Percentiles rank a stretch among this genome's conserved stretches.
Conservation (phyloP, 2,888 invertebrate species). For the Spodoptera exigua region DNA sequence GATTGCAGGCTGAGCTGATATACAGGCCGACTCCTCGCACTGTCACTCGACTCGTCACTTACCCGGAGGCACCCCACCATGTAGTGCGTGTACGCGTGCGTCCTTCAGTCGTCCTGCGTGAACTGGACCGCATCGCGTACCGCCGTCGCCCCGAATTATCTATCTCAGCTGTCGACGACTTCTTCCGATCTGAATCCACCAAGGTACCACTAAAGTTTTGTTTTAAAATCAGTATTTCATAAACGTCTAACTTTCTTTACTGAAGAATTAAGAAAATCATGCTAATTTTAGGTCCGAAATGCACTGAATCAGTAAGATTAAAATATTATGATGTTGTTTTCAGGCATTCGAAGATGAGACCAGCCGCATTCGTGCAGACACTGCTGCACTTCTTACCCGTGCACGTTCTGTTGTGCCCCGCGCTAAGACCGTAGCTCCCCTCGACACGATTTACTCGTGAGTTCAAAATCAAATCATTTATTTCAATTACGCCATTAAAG, state of each 20-base stretch:
- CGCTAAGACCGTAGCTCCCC: slow-evolving; percentile 89
- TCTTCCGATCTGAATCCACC: slow-evolving; percentile 93
- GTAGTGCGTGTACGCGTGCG: slow-evolving; percentile 89
- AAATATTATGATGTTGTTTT: slow-evolving; percentile 47
- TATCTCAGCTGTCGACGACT: slow-evolving; percentile 92
- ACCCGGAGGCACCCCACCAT: slow-evolving; percentile 89
- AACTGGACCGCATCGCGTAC: slow-evolving; percentile 92
- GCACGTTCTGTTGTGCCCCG: slow-evolving; percentile 94
- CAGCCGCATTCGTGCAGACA: slow-evolving; percentile 94
- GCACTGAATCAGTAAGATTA: neutral
- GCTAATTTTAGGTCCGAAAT: neutral
- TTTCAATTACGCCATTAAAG: no score
- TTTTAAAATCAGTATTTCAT: no score
- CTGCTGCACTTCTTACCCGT: slow-evolving; percentile 92
- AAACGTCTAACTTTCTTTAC: neutral
- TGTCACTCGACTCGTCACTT: slow-evolving; percentile 90
- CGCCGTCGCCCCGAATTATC: slow-evolving; percentile 90
- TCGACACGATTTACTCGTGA: slow-evolving; percentile 89
- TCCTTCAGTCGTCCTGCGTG: slow-evolving; percentile 91
- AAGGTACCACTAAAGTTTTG: slow-evolving; percentile 87
- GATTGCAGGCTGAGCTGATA: slow-evolving; percentile 84
- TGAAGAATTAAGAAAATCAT: neutral
- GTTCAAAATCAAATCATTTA: no score
- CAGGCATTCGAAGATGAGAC: slow-evolving; percentile 96
- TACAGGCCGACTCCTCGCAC: slow-evolving; percentile 84